Conservation (phyloP, 2,797 vertebrate genomes). For the Ceryle rudis region DNA sequence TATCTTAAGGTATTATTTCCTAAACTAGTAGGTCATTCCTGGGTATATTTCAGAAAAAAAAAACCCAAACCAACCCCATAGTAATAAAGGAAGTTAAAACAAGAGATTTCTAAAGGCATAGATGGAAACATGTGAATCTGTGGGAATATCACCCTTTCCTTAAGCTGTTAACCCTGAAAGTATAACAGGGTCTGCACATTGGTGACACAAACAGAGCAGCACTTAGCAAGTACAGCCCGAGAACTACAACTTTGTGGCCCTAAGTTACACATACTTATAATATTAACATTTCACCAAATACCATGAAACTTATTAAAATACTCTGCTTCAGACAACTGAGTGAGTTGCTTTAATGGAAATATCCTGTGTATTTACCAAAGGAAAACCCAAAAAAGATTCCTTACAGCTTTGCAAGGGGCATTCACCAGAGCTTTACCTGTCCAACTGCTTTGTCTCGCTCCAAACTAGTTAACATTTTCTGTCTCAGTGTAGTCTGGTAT, state of each 20-base stretch:
- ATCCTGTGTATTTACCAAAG: neutral
- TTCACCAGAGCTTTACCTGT: constrained; percentile 73
- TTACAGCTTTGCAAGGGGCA: neutral
- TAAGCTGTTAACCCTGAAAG: neutral
- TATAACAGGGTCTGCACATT: neutral
- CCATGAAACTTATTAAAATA: neutral
- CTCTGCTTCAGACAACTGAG: neutral
- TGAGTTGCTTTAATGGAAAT: neutral
- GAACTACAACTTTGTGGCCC: neutral
- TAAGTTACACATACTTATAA: neutral
- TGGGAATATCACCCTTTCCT: neutral
- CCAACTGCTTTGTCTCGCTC: constrained; percentile 83
- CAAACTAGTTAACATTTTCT: constrained; percentile 83
- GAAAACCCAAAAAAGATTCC: neutral
- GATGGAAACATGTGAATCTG: neutral
- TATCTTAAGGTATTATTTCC: neutral
- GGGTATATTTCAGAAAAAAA: neutral
- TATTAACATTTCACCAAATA: neutral
- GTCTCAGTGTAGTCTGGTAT: constrained; percentile 81
- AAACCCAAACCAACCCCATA: no score
- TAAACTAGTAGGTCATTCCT: neutral
- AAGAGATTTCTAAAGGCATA: neutral
- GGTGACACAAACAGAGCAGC: rapidly evolving
- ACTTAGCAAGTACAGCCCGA: neutral
- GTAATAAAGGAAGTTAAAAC: neutral